Conservation (phyloP, 92 coral and sea anemone genomes). For the Montipora capitata region DNA sequence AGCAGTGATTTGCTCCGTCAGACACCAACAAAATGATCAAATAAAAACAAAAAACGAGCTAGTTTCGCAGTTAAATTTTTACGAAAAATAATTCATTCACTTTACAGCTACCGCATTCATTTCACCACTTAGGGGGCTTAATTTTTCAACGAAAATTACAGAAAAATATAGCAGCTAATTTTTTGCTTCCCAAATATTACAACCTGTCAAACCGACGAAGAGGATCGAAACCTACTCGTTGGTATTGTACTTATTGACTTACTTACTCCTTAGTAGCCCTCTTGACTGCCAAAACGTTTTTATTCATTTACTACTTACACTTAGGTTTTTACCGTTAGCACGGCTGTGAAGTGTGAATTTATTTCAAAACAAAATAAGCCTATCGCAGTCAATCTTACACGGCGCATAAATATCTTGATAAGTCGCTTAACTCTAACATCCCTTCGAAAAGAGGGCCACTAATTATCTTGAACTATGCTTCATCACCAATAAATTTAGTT, state of each 20-base stretch:
- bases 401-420: not conserved
- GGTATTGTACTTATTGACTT: too few relatives aligned
- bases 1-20: conserved; percentile 27
- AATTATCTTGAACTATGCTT: not conserved
- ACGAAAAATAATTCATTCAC: not conserved
- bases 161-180: too few relatives aligned
- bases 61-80: too few relatives aligned
- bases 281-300: not conserved
- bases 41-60: conserved; percentile 15
- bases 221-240: too few relatives aligned
- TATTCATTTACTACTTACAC: not conserved
- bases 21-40: conserved; percentile 35
- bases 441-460: not conserved
- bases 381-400: not conserved
- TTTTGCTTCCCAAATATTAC: too few relatives aligned
- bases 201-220: too few relatives aligned
- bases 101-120: too few relatives aligned
- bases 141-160: too few relatives aligned
- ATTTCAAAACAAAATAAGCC: not conserved
- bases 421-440: not conserved
- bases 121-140: too few relatives aligned
- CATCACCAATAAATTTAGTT: not conserved
- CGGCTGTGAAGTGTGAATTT: not conserved
- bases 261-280: too few relatives aligned
- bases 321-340: conserved; percentile 9